Evolutionary conservation across 2,797 vertebrate genomes (phyloP), one percentile per base, ranked within the genome.

Genomic region (Paguma larvata): DNA sequence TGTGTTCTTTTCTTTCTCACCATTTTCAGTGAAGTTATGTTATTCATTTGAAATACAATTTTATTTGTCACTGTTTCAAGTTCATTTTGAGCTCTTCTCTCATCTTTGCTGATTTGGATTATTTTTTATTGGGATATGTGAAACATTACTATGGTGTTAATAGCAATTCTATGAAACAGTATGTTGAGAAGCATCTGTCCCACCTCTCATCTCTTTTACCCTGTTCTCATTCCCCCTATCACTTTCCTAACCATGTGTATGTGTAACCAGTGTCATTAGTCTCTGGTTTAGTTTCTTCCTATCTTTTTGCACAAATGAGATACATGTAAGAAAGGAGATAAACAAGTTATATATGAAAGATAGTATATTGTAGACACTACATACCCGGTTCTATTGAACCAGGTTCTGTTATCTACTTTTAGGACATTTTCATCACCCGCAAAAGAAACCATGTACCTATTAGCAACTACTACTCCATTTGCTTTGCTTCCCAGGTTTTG

Each of bases 61-160:
- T 92, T 9, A 84, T 62, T 96, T 94, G 70, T 84, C 77, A 88
- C 77, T 67, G 41, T 67, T 96, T 79, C 30, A 53, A 59, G 44
- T 67, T 44, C n/a, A 51, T 83, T 87, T 91, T 94, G 75, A 65
- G 21, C 51, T 91, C 38, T 91, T 75, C 23, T 91, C 30, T 73
- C 41, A 67, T 89, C 16, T 30, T 89, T 46, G 65, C 65, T 67
- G 65, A 34, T 89, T 85, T 73, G 48, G 25, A 3, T 68, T 87
- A 44, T 90, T 93, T 32, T 63, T 82, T 84, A 63, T 41, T 85
- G 78, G 15, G 18, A 21, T 59, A 23, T 73, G 8, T n/a, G 38
- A 88, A 95, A 59, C 38, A 67, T 78, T 73, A 85, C 44, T 46
- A 6, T 38, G 32, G 25, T 75, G 73, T 88, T 85, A 67, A 67